Percentiles rank a stretch among this genome's conserved stretches.
phyloP scores from a whole-genome alignment of 2,888 invertebrate species.

The Caenorhabditis macrosperma region DNA sequence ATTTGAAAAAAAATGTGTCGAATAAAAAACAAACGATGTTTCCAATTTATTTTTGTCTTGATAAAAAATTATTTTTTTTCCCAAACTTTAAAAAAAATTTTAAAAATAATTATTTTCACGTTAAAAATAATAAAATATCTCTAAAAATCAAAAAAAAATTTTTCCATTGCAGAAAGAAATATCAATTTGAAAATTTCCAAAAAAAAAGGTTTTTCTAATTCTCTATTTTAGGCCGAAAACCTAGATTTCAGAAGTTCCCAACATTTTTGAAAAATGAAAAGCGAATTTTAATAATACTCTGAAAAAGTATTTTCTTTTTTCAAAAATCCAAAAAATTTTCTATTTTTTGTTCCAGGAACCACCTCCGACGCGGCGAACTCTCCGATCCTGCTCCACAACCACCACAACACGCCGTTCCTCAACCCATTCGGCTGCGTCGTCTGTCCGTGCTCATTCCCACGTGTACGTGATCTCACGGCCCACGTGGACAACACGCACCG shows the following conservation, averaged over 20 bases:
- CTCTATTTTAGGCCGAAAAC: not conserved
- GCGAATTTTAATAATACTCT: not conserved
- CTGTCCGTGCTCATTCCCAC: constrained; percentile 35
- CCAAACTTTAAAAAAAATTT: no score
- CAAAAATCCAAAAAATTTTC: not conserved
- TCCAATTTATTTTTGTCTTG: no score
- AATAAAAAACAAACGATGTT: no score
- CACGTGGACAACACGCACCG: constrained; percentile 19
- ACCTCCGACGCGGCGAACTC: not conserved
- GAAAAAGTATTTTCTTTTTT: not conserved
- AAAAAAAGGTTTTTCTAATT: not conserved
- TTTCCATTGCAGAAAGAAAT: not conserved
- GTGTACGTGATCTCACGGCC: constrained; percentile 7
- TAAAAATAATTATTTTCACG: no score
- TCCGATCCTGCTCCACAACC: no score
- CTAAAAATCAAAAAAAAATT: no score
- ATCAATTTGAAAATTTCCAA: not conserved
- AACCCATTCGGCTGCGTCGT: constrained; percentile 49
- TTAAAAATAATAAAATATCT: no score
- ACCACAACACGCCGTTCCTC: not conserved
- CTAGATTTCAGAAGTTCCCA: no score
- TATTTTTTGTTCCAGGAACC: not conserved
- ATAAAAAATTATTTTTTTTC: no score
- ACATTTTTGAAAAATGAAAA: no score
- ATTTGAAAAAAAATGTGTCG: no score